Evolutionary conservation across 1,140 invertebrate species (phyloP).

Genomic region (Stegodyphus dumicola): DNA sequence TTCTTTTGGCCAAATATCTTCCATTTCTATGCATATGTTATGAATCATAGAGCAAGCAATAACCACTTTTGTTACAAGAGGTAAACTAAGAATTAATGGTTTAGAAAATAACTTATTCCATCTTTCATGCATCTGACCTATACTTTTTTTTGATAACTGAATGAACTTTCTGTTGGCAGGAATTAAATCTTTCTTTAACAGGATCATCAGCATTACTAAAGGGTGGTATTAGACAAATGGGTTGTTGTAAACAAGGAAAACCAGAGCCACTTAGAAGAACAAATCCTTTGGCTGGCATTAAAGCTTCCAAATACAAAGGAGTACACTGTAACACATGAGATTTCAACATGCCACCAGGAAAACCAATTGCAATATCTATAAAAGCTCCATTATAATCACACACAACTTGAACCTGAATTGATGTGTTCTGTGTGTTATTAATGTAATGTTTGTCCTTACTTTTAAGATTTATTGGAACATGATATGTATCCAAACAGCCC

Average conservation of each 20-base stretch:
- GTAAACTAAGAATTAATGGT: not conserved
- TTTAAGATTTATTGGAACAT: not conserved
- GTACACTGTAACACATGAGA: not conserved
- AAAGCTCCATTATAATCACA: not conserved
- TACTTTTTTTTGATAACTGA: not conserved
- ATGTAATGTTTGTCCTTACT: not conserved
- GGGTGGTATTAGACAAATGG: not conserved
- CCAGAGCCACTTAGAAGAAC: not conserved
- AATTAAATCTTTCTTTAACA: not conserved
- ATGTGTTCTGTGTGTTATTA: not conserved
- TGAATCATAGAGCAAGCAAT: not conserved
- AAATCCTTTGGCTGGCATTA: not conserved
- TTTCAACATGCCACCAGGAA: not conserved
- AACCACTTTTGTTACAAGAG: not conserved
- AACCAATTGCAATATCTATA: not conserved
- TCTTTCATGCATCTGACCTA: not conserved
- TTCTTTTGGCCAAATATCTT: not conserved
- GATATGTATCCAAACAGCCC: not conserved
- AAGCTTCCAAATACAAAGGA: not conserved
- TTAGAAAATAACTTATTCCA: not conserved
- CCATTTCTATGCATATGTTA: not conserved
- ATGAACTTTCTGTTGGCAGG: not conserved
- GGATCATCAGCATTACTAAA: not conserved
- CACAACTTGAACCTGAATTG: constrained; percentile 9
- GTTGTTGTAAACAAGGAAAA: constrained; percentile 3